Percentiles rank a stretch among this genome's conserved stretches.
Evolutionary conservation across 2,797 vertebrate genomes (phyloP).

Genomic region (Pangasius sanitwongsei): DNA sequence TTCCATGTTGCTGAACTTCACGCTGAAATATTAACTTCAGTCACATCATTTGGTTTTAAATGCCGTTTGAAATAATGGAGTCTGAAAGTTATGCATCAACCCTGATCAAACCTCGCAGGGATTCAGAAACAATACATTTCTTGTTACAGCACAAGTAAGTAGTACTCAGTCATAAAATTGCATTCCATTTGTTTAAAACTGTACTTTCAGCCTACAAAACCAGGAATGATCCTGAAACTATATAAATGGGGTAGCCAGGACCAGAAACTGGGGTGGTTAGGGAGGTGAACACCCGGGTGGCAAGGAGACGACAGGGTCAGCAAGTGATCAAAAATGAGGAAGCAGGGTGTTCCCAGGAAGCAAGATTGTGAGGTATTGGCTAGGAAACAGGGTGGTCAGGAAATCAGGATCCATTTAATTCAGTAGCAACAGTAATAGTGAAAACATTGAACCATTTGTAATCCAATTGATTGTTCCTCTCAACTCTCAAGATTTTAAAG

Average conservation of each 20-base stretch:
- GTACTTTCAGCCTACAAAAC: too few species aligned
- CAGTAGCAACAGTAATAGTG: background rate
- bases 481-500: background rate
- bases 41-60: conserved; percentile 19
- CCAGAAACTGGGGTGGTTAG: background rate
- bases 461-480: background rate
- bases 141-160: background rate
- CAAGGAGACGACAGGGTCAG: background rate
- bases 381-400: background rate
- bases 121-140: background rate
- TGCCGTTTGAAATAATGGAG: background rate
- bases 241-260: background rate
- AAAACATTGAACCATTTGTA: background rate
- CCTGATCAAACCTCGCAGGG: background rate
- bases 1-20: background rate
- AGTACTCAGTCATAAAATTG: background rate
- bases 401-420: background rate
- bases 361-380: background rate
- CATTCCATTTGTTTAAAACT: background rate
- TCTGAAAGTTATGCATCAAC: background rate
- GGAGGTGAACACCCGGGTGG: too few species aligned
- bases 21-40: conserved; percentile 38
- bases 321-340: background rate
- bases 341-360: background rate
- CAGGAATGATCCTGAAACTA: too few species aligned